Percentiles rank a stretch among this genome's conserved stretches.
Conservation (phyloP, 2,888 invertebrate species). For the Loripinus fragilis region DNA sequence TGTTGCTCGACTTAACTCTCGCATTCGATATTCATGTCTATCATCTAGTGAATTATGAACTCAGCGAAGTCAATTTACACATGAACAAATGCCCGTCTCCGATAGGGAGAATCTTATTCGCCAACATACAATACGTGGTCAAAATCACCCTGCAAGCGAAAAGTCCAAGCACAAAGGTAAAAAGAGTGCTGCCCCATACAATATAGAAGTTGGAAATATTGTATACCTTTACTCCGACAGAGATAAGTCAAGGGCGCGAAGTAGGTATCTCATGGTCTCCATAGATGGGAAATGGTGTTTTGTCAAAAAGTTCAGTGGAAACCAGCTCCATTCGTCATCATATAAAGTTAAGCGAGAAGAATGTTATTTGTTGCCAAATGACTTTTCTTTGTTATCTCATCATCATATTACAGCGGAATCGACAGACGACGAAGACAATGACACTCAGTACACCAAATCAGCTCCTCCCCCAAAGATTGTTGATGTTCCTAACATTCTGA, state of each 20-base stretch:
- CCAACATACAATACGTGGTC: slow-evolving; percentile 37
- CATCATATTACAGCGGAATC: too few relatives aligned
- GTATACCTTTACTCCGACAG: slow-evolving; percentile 49
- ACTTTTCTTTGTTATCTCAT: too few relatives aligned
- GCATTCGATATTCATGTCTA: slow-evolving; percentile 51
- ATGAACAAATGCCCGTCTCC: slow-evolving; percentile 46
- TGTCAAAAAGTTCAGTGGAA: slow-evolving; percentile 50
- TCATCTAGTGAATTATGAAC: slow-evolving; percentile 60
- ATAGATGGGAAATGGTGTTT: too few relatives aligned
- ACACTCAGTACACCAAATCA: too few relatives aligned
- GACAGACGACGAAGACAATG: too few relatives aligned
- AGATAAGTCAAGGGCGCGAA: slow-evolving; percentile 38
- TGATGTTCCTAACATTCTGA: too few relatives aligned
- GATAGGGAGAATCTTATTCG: slow-evolving; percentile 46
- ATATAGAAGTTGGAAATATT: slow-evolving; percentile 47
- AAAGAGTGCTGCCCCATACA: slow-evolving; percentile 26
- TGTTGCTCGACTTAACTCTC: slow-evolving; percentile 48
- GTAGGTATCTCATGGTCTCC: slow-evolving; percentile 51
- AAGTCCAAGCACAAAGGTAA: too few relatives aligned
- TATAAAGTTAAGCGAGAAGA: slow-evolving; percentile 54
- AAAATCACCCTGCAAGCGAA: slow-evolving; percentile 56
- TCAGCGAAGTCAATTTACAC: slow-evolving; percentile 61
- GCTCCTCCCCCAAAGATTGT: too few relatives aligned
- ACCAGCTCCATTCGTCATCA: slow-evolving; percentile 43
- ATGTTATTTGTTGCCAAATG: too few relatives aligned